These are phyloP conservation scores for Gila robusta DNA, from an alignment of 2,797 vertebrate genomes.

Conservation along the genomic window DNA sequence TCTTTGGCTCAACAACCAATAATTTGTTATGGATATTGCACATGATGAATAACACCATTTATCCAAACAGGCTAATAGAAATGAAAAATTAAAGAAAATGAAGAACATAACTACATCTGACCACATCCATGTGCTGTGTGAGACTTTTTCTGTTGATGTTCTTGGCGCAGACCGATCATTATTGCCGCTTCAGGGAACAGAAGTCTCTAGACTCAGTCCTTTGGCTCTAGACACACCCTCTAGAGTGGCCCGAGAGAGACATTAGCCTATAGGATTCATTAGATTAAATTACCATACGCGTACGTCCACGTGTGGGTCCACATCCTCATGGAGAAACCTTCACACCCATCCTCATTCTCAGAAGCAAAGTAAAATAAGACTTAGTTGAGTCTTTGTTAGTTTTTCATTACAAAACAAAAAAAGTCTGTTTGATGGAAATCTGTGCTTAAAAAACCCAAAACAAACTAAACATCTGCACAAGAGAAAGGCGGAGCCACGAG, in stretches of 20 bases:
- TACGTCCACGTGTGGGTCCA: not conserved
- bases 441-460: not conserved
- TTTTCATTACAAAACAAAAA: not conserved
- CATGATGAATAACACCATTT: constrained; percentile 14
- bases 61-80: constrained; percentile 37
- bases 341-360: constrained; percentile 11
- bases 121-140: constrained; percentile 33
- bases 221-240: not conserved
- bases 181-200: not conserved
- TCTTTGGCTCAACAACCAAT: not conserved
- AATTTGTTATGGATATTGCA: not conserved
- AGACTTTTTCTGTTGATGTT: constrained; percentile 20
- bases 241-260: constrained; percentile 6
- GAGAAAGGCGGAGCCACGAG: constrained; percentile 53
- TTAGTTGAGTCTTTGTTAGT: not conserved
- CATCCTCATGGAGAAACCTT: constrained; percentile 8
- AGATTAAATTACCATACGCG: not conserved
- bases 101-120: constrained; percentile 14
- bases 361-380: constrained; percentile 32
- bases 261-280: constrained; percentile 12
- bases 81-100: not conserved
- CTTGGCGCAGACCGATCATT: constrained; percentile 13
- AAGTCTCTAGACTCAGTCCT: not conserved
- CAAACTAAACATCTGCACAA: constrained; percentile 48
- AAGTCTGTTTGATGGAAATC: constrained; percentile 39